Evolutionary conservation across 2,888 invertebrate species (phyloP).

Genomic region (Tineola bisselliella): DNA sequence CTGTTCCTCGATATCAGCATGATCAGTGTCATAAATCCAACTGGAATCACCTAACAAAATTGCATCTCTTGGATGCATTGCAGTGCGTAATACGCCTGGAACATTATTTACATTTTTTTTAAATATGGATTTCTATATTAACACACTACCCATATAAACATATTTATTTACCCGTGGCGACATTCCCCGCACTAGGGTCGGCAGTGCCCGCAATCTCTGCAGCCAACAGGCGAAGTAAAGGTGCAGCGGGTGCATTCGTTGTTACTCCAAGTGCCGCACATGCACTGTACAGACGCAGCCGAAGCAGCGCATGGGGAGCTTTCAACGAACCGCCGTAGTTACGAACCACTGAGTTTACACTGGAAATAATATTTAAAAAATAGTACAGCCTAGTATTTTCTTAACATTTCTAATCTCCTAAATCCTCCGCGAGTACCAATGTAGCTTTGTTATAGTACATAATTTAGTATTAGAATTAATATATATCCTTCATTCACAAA

Average conservation of each 20-base stretch:
- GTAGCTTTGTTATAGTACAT: too few relatives aligned
- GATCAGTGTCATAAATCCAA: conserved; percentile 96
- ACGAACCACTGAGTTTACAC: conserved; percentile 85
- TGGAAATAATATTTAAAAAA: too few relatives aligned
- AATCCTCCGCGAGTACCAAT: too few relatives aligned
- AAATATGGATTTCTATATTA: too few relatives aligned
- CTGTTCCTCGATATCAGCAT: conserved; percentile 97
- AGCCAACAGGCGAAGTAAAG: conserved; percentile 88
- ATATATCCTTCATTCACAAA: too few relatives aligned
- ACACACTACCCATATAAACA: not conserved
- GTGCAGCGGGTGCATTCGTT: conserved; percentile 69
- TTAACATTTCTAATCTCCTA: too few relatives aligned
- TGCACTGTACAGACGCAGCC: conserved; percentile 92
- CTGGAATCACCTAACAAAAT: conserved; percentile 85
- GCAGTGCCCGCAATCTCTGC: conserved; percentile 96
- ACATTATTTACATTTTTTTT: not conserved
- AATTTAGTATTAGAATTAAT: too few relatives aligned
- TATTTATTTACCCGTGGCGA: conserved; percentile 76
- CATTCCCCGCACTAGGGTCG: conserved; percentile 90
- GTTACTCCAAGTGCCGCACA: conserved; percentile 59
- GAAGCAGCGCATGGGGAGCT: conserved; percentile 92
- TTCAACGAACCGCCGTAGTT: conserved; percentile 92
- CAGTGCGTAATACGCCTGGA: conserved; percentile 44
- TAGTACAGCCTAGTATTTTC: too few relatives aligned
- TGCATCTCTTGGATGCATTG: conserved; percentile 67